These are phyloP conservation scores for Phalera bucephala DNA, from an alignment of 2,888 invertebrate genomes.

Conservation along the genomic window DNA sequence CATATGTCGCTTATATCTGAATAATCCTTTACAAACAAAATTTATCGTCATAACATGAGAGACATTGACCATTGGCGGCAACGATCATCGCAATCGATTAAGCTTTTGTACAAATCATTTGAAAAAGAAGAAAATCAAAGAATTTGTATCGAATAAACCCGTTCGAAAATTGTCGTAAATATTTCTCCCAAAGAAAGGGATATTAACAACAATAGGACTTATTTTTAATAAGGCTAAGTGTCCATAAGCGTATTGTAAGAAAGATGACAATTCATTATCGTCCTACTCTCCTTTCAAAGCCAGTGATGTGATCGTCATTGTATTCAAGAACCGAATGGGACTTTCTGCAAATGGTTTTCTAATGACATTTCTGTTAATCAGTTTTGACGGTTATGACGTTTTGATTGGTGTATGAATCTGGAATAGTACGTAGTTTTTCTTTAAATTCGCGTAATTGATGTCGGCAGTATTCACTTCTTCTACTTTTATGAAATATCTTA, in stretches of 20 bases:
- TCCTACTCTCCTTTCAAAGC: conserved; percentile 17
- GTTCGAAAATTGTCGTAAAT: no score
- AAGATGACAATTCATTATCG: conserved; percentile 9
- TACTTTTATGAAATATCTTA: no score
- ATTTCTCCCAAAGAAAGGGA: not conserved
- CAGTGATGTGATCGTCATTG: conserved; percentile 13
- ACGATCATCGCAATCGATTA: no score
- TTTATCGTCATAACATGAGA: no score
- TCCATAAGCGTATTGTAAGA: conserved; percentile 14
- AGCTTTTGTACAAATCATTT: no score
- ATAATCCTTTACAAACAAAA: no score
- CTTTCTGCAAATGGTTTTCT: conserved; percentile 12
- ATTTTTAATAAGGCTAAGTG: conserved; percentile 7
- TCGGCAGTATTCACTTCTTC: no score
- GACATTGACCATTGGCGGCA: no score
- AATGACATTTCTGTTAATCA: conserved; percentile 10
- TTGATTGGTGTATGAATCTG: conserved; percentile 7
- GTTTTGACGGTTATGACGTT: conserved; percentile 13
- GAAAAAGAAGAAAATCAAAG: no score
- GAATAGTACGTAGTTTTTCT: no score
- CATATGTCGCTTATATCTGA: no score
- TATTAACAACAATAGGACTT: conserved; percentile 1
- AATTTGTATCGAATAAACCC: no score
- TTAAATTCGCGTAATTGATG: not conserved
- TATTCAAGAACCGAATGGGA: conserved; percentile 10